Evolutionary conservation across 2,888 invertebrate species (phyloP), one percentile per base, ranked within the genome.

Genomic region (Ariolimax columbianus): DNA sequence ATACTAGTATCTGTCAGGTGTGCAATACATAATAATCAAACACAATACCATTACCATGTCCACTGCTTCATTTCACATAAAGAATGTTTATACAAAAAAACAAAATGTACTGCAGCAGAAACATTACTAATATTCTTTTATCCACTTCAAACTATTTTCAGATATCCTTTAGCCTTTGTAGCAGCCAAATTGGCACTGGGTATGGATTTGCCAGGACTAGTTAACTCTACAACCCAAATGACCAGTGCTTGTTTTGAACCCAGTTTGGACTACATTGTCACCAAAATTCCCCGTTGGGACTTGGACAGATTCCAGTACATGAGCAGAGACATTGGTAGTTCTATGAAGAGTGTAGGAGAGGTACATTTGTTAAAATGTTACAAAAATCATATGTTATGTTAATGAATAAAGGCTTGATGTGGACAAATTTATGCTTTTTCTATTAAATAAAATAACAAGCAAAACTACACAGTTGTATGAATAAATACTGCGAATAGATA

Each of bases 301-400:
- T 87, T 94, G 72, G 92, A 93, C 85, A 87, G 93, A 47, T 93
- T 93, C 89, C 89, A 88, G 11, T 87, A 89, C 47, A 91, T 89
- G 14, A 87, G 90, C 40, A 91, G 91, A 81, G 90, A 91, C 80
- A 93, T 92, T 82, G 92, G 93, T 83, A 92, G 91, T 81, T 88
- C 91, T 59, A 92, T 92, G 93, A 94, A 94, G 83, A 93, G 93
- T 88, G 93, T 93, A 0, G 93, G 93, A 43, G 93, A 93, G 89
- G 93, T 91, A 84, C n/a, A n/a, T n/a, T n/a, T n/a, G n/a, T n/a
- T n/a, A n/a, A 9, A 47, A 47, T 47, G 6, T 47, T 47, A 14
- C 47, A 14, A 47, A 47, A 47, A 47, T 14, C 14, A 14, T 47
- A 47, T 14, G 9, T 47, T 47, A 47, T 6, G 47, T 9, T 47